phyloP scores from a whole-genome alignment of 2,113 vertebrate species.

The Malurus alboscapulatus region DNA sequence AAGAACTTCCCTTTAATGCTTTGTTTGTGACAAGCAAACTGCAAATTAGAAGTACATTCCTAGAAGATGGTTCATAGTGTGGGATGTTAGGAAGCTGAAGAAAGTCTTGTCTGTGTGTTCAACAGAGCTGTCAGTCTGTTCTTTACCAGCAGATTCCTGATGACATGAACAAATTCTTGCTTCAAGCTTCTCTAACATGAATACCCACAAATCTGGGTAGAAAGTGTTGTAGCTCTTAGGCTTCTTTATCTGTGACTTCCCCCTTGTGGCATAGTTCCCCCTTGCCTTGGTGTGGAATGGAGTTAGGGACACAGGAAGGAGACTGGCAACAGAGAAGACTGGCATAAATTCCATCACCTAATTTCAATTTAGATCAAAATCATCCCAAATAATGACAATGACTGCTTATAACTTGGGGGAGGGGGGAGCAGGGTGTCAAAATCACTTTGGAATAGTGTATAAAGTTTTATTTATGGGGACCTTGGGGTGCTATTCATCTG shows the following conservation, averaged over 20 bases:
- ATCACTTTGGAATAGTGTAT: neutral
- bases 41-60: neutral
- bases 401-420: neutral
- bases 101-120: neutral
- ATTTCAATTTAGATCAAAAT: neutral
- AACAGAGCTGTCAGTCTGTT: neutral
- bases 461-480: neutral
- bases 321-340: neutral
- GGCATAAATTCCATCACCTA: neutral
- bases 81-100: neutral
- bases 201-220: neutral
- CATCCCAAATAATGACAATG: neutral
- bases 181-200: neutral
- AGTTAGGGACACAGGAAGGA: neutral
- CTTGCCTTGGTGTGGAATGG: neutral
- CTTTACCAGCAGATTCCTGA: neutral
- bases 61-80: neutral
- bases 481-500: neutral
- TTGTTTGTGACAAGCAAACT: neutral
- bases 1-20: neutral
- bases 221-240: fast-evolving
- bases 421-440: neutral
- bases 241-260: neutral
- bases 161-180: neutral
- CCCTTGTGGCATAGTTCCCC: neutral